A percentile compares a stretch with the other conserved stretches of the same genome.
Conservation (phyloP, 1,140 invertebrate species). For the Camponotus floridanus region DNA sequence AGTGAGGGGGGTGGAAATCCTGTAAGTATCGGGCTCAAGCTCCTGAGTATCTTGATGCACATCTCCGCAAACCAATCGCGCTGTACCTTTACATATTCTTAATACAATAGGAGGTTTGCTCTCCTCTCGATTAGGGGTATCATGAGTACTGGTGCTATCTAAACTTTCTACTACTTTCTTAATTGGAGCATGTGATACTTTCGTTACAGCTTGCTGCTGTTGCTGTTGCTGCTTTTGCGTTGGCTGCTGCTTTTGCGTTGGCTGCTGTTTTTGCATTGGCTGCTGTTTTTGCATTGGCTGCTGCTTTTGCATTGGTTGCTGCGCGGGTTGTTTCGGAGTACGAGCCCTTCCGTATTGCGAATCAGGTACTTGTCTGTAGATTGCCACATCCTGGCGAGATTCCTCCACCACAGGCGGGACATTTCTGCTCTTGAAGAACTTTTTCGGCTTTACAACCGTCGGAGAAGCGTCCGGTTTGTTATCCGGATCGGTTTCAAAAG, state of each 20-base stretch:
- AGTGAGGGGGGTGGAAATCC: constrained; percentile 79
- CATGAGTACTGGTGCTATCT: constrained; percentile 68
- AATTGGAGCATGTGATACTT: constrained; percentile 68
- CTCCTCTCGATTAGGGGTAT: constrained; percentile 80
- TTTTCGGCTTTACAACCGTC: constrained; percentile 90
- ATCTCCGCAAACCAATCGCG: constrained; percentile 85
- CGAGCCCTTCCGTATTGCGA: constrained; percentile 79
- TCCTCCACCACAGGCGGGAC: constrained; percentile 86
- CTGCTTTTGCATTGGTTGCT: constrained; percentile 81
- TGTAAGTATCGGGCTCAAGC: constrained; percentile 78
- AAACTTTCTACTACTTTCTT: constrained; percentile 73
- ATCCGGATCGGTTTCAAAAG: constrained; percentile 83
- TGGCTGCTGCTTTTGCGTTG: no score
- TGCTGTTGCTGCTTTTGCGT: constrained; percentile 77
- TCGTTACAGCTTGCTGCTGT: constrained; percentile 76
- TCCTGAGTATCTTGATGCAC: constrained; percentile 72
- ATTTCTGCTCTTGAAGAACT: constrained; percentile 96
- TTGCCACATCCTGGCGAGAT: constrained; percentile 85
- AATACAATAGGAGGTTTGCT: constrained; percentile 89
- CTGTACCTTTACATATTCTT: constrained; percentile 89
- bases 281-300: constrained; percentile 77
- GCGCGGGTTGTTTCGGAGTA: constrained; percentile 74
- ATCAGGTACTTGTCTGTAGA: constrained; percentile 84
- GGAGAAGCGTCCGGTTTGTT: constrained; percentile 76
- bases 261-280: constrained; percentile 68